Evolutionary conservation across 2,888 invertebrate genomes (phyloP), one percentile per base, ranked within the genome.

Genomic region (Nysson spinosus): DNA sequence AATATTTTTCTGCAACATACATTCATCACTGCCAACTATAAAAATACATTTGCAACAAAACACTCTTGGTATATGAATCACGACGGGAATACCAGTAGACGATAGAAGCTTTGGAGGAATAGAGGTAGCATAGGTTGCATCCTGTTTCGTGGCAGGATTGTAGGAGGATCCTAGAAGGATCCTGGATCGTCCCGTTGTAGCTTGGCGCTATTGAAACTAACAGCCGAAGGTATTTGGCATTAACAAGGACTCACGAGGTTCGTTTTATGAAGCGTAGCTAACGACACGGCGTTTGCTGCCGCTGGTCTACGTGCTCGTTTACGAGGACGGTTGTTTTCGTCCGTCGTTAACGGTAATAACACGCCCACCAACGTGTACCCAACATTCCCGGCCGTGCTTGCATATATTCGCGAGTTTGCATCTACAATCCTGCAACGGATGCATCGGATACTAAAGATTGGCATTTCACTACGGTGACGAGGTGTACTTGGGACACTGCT

Each of bases 181-280:
- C 11, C 30, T 11, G 5, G 40, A 32, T 11, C 39, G n/a, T 40
- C 16, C n/a, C n/a, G 30, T n/a, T 9, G 30, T 16, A 24, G 16
- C 24, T 9, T 3, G 9, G 7, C 6, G 43, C 63, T 69, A 76
- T 77, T 74, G 75, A 65, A 73, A 73, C 72, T 73, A 76, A 79
- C 72, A 69, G 75, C 62, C 71, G 52, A 47, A 55, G 68, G 65
- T 71, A 70, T 76, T 76, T 58, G 67, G 70, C 64, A 72, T 80
- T 76, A 78, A 81, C 74, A 79, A 77, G 68, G 69, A 75, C 70
- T 71, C 74, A 61, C 58, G 69, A 58, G 58, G 47, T 57, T 28
- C 66, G 63, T 79, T 80, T 79, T 76, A 79, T 68, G 74, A 61
- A 72, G 68, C 68, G 57, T 47, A 40, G 43, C 67, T 77, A 74